These are phyloP conservation scores for Campylorhamphus procurvoides DNA, from an alignment of 2,113 vertebrate species.

Conservation along the genomic window DNA sequence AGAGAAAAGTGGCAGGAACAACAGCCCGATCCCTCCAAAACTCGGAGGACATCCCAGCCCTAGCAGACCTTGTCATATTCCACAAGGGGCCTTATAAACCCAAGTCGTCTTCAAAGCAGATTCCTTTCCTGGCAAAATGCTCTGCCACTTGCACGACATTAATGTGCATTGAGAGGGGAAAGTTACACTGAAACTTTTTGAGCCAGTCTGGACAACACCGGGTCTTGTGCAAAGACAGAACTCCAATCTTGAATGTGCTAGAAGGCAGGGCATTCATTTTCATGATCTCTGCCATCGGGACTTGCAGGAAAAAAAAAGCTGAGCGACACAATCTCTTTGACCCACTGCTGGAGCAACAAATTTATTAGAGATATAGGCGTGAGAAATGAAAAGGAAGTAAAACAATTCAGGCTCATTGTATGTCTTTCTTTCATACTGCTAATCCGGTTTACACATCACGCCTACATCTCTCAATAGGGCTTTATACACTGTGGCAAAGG, in stretches of 20 bases:
- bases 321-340: slow-evolving; percentile 76
- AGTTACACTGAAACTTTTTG: neutral
- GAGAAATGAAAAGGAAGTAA: slow-evolving; percentile 86
- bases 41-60: neutral
- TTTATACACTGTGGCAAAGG: slow-evolving; percentile 80
- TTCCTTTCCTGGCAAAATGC: neutral
- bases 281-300: slow-evolving; percentile 64
- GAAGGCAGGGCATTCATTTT: slow-evolving; percentile 53
- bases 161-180: neutral
- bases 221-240: neutral
- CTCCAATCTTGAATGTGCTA: slow-evolving; percentile 53
- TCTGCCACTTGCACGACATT: neutral
- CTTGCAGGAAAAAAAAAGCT: slow-evolving; percentile 40
- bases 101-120: neutral
- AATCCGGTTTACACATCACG: slow-evolving; percentile 87
- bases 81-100: neutral
- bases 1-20: neutral
- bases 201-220: neutral
- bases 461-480: slow-evolving; percentile 82
- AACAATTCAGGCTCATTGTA: slow-evolving; percentile 84
- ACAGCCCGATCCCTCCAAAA: neutral
- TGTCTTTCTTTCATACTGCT: slow-evolving; percentile 84
- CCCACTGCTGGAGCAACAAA: slow-evolving; percentile 81
- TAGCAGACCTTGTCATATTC: neutral
- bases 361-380: slow-evolving; percentile 84